These are phyloP conservation scores for Pygocentrus nattereri DNA, from an alignment of 2,797 vertebrate species.

Conservation along the genomic window DNA sequence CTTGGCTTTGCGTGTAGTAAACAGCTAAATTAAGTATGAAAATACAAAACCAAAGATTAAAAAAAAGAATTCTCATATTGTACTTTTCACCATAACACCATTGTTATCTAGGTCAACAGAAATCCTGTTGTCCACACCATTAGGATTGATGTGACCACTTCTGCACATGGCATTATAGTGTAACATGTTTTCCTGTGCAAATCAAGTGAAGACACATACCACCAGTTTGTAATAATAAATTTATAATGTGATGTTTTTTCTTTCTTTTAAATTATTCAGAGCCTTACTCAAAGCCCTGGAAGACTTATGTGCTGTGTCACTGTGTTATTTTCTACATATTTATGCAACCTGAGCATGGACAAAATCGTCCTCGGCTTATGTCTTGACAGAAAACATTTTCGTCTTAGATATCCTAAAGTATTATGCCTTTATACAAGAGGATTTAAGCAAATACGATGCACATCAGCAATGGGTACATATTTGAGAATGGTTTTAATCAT, in stretches of 20 bases:
- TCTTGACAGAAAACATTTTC: neutral
- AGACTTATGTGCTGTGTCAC: neutral
- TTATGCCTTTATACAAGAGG: neutral
- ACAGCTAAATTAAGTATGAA: no score
- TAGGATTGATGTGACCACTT: no score
- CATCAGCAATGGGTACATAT: no score
- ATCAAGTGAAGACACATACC: neutral
- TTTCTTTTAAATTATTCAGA: constrained; percentile 2
- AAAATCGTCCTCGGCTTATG: neutral
- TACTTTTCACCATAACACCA: no score
- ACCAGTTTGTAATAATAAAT: constrained; percentile 3
- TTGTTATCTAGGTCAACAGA: no score
- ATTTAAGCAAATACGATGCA: neutral
- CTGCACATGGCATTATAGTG: no score
- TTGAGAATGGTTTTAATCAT: no score
- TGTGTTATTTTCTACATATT: constrained; percentile 12
- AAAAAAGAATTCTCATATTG: no score
- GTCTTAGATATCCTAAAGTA: neutral
- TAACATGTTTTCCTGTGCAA: neutral
- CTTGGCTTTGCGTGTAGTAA: no score
- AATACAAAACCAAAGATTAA: no score
- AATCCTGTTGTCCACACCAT: no score
- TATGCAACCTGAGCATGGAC: neutral
- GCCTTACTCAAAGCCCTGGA: neutral
- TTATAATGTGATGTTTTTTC: neutral